Evolutionary conservation across 2,113 vertebrate species (phyloP).

Genomic region (Callocephalon fimbriatum): DNA sequence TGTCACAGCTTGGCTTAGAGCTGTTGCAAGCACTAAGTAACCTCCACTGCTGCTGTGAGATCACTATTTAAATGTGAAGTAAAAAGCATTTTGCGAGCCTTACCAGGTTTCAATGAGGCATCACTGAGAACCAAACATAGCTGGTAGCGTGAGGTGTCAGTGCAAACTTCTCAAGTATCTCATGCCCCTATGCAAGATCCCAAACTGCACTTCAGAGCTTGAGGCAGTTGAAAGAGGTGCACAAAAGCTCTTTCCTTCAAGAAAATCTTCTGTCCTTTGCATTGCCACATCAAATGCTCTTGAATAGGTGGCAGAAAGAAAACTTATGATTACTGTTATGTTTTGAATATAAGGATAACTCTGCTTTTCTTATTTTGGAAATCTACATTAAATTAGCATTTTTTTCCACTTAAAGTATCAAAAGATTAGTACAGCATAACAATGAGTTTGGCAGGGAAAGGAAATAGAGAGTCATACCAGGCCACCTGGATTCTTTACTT

Average conservation of each 20-base stretch:
- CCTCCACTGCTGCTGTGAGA: neutral
- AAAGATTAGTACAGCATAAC: fast-evolving
- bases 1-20: neutral
- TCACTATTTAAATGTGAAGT: neutral
- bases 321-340: neutral
- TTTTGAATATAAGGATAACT: neutral
- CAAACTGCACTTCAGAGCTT: neutral
- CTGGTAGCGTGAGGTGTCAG: fast-evolving
- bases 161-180: neutral
- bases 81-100: neutral
- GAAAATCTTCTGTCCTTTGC: neutral
- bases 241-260: neutral
- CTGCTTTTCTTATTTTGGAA: neutral
- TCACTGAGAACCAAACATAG: neutral
- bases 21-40: neutral
- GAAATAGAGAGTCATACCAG: neutral
- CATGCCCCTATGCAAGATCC: neutral
- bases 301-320: neutral
- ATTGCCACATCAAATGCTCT: neutral
- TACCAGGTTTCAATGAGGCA: fast-evolving
- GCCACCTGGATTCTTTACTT: neutral
- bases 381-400: neutral
- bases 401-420: neutral
- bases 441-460: neutral
- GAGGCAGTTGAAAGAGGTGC: neutral